Conservation (phyloP, 2,797 vertebrate genomes). For the Lycodopsis pacificus region DNA sequence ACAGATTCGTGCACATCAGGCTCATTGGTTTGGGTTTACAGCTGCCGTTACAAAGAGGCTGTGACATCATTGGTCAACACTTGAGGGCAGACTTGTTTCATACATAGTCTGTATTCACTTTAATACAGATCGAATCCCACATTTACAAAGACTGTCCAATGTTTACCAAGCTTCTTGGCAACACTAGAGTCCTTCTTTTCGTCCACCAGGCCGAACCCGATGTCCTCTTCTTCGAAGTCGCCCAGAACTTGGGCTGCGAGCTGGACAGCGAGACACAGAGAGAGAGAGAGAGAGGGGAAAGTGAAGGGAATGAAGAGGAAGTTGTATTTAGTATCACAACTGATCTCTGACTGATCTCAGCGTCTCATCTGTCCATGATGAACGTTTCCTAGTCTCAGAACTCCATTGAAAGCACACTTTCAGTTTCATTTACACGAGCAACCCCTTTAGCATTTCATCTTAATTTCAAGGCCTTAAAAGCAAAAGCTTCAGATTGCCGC, state of each 20-base stretch:
- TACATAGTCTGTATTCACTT: background rate
- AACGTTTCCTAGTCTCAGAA: constrained; percentile 19
- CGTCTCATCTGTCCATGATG: background rate
- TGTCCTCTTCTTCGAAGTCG: constrained; percentile 90
- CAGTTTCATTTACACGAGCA: constrained; percentile 37
- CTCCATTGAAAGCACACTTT: constrained; percentile 45
- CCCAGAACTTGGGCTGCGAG: constrained; percentile 94
- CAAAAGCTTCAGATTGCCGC: constrained; percentile 64
- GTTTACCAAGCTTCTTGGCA: constrained; percentile 91
- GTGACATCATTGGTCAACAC: constrained; percentile 43
- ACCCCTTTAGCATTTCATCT: constrained; percentile 51
- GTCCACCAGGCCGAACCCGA: constrained; percentile 93
- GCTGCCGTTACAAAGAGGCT: constrained; percentile 1
- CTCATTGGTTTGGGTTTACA: background rate
- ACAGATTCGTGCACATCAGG: background rate
- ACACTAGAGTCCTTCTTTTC: constrained; percentile 87
- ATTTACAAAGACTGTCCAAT: background rate
- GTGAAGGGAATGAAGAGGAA: background rate
- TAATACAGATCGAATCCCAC: background rate
- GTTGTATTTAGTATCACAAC: background rate
- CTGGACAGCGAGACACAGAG: constrained; percentile 71
- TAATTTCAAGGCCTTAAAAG: constrained; percentile 70
- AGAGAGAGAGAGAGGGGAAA: constrained; percentile 21
- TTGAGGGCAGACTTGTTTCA: constrained; percentile 54
- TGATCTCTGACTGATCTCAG: background rate